These are phyloP conservation scores for Dicyrtomina minuta DNA, from an alignment of 2,888 invertebrate genomes.

Conservation along the genomic window DNA sequence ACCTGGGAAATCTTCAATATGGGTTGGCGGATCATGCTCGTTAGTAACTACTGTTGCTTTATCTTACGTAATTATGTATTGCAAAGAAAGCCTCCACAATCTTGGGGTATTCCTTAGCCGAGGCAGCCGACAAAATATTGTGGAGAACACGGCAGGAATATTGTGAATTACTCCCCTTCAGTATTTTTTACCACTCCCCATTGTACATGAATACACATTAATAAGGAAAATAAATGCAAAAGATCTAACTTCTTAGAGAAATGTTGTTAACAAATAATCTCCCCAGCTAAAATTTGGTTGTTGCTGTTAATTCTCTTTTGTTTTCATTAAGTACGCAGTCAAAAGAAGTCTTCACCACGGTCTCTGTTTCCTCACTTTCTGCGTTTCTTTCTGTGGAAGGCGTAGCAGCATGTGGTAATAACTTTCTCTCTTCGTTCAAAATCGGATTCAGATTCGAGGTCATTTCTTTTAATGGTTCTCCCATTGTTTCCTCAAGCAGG, in stretches of 20 bases:
- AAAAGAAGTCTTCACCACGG: background rate
- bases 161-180: too few species aligned
- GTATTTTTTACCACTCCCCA: background rate
- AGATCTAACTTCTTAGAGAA: background rate
- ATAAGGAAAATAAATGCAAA: background rate
- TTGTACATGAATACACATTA: background rate
- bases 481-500: conserved; percentile 45
- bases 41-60: too few species aligned
- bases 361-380: background rate
- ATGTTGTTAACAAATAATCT: background rate
- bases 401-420: too few species aligned
- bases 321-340: background rate
- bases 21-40: too few species aligned
- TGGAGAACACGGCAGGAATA: too few species aligned
- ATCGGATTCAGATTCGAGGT: too few species aligned
- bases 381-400: background rate
- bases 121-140: too few species aligned
- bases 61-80: too few species aligned
- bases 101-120: too few species aligned
- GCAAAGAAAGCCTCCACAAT: too few species aligned
- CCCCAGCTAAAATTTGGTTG: background rate
- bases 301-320: background rate
- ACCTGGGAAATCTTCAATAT: too few species aligned
- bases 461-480: conserved; percentile 38
- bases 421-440: too few species aligned